Evolutionary conservation across 1,140 invertebrate genomes (phyloP).

Genomic region (Acromyrmex echinatior): DNA sequence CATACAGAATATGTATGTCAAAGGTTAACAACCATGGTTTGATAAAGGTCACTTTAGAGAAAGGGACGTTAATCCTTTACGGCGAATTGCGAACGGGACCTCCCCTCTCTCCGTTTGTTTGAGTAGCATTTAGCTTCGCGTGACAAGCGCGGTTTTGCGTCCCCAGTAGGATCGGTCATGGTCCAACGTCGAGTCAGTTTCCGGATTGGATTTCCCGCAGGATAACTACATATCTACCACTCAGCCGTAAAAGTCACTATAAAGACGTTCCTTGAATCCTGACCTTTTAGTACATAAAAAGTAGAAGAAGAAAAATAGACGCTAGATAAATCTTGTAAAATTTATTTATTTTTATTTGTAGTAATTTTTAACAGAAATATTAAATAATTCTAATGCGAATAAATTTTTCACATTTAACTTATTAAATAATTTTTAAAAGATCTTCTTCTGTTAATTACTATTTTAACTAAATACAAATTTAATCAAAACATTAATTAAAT

Average conservation of each 20-base stretch:
- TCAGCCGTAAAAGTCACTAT: constrained; percentile 25
- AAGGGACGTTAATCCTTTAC: constrained; percentile 52
- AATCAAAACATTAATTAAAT: too few relatives aligned
- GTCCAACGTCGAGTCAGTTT: constrained; percentile 50
- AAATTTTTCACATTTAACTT: not conserved
- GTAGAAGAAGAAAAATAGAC: too few relatives aligned
- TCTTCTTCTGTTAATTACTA: not conserved
- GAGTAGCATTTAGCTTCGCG: constrained; percentile 57
- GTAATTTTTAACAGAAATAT: not conserved
- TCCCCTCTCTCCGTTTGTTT: constrained; percentile 38
- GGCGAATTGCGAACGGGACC: constrained; percentile 26
- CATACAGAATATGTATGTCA: not conserved
- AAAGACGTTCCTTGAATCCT: constrained; percentile 5
- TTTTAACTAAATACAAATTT: not conserved
- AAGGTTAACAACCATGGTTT: constrained; percentile 43
- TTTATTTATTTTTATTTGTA: not conserved
- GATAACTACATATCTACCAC: constrained; percentile 38
- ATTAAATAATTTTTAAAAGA: not conserved
- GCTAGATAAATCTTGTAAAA: not conserved
- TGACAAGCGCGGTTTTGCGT: constrained; percentile 58
- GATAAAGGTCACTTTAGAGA: constrained; percentile 19
- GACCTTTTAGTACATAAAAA: constrained; percentile 17
- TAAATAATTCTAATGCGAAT: not conserved
- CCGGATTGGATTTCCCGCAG: constrained; percentile 42
- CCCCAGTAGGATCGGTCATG: constrained; percentile 57